phyloP scores from a whole-genome alignment of 2,113 vertebrate species.

The Pomatorhinus ruficollis region DNA sequence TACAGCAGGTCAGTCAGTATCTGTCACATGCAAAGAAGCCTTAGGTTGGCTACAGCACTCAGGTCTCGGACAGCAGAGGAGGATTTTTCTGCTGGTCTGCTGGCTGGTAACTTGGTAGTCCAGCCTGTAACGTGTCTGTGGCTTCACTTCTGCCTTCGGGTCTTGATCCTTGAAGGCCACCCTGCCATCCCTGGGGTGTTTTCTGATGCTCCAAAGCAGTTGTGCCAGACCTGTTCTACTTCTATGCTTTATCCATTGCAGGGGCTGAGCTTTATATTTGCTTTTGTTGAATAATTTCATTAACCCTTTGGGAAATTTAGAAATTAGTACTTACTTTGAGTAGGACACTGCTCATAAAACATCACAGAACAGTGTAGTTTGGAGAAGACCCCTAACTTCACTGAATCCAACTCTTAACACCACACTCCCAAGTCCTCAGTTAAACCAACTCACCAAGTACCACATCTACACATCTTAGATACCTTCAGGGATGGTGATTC shows the following conservation, averaged over 20 bases:
- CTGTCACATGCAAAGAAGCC: not conserved
- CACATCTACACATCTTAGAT: accelerated
- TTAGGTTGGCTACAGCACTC: not conserved
- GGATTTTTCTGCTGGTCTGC: not conserved
- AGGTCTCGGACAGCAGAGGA: not conserved
- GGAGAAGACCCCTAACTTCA: not conserved
- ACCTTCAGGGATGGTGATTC: not conserved
- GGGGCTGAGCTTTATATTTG: accelerated
- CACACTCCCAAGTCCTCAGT: not conserved
- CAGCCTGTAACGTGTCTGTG: not conserved
- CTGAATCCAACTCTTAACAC: not conserved
- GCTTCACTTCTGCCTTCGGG: not conserved
- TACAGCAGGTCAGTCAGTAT: not conserved
- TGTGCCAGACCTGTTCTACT: not conserved
- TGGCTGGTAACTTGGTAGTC: accelerated
- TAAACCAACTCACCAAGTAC: not conserved
- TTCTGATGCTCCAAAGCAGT: not conserved
- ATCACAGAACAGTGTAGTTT: not conserved
- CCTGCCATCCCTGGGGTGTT: not conserved
- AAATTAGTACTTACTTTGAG: not conserved
- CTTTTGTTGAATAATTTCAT: not conserved
- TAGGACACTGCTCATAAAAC: not conserved
- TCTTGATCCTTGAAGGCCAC: accelerated
- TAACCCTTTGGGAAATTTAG: not conserved
- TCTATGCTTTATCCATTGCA: not conserved